Evolutionary conservation across 2,113 vertebrate genomes (phyloP).

Genomic region (Microtus ochrogaster): DNA sequence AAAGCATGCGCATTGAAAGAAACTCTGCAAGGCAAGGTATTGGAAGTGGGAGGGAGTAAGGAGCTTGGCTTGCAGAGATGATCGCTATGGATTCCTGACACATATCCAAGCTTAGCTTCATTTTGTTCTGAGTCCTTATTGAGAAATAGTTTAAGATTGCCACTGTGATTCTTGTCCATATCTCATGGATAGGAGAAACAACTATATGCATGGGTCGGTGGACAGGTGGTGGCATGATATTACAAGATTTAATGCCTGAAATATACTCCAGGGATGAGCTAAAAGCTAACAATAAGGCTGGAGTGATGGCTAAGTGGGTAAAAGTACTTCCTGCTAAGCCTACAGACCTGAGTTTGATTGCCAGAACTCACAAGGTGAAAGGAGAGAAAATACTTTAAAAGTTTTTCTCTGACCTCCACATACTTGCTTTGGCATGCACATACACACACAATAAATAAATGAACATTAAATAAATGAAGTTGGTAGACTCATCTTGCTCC

Average conservation of each 20-base stretch:
- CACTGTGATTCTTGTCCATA: not conserved
- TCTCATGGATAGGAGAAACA: not conserved
- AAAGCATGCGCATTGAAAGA: too few species aligned
- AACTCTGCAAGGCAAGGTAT: not conserved
- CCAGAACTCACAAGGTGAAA: not conserved
- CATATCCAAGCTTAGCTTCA: accelerated
- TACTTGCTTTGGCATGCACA: not conserved
- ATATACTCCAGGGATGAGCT: not conserved
- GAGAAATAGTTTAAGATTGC: not conserved
- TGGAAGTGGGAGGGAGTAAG: too few species aligned
- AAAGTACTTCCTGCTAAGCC: not conserved
- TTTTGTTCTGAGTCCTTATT: not conserved
- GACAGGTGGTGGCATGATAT: not conserved
- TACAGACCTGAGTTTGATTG: not conserved
- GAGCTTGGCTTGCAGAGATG: not conserved
- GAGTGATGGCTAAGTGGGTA: not conserved
- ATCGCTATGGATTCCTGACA: too few species aligned
- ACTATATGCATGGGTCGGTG: not conserved
- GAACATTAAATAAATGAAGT: not conserved
- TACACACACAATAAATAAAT: not conserved
- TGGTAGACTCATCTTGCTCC: not conserved
- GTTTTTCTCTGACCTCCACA: not conserved
- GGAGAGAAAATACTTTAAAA: not conserved
- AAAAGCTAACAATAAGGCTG: not conserved
- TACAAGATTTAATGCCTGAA: not conserved